Conservation (phyloP, 64 coral and sea anemone species). For the Pachyseris speciosa region DNA sequence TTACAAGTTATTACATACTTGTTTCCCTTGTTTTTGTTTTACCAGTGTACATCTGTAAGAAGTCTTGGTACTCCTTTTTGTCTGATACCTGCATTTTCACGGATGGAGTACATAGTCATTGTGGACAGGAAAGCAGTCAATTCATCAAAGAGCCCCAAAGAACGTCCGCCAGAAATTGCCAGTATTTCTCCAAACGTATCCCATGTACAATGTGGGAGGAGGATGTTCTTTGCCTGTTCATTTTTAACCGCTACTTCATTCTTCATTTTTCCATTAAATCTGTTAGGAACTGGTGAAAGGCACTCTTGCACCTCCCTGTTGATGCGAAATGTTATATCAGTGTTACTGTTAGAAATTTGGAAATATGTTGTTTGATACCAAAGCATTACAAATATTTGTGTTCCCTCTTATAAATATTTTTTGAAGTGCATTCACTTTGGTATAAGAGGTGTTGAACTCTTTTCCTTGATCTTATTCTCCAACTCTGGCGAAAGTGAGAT, state of each 20-base stretch:
- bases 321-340: no score
- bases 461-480: no score
- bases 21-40: background rate
- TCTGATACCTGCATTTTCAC: constrained; percentile 49
- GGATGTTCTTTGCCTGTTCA: background rate
- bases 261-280: background rate
- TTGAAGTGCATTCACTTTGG: no score
- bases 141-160: constrained; percentile 61
- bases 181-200: constrained; percentile 66
- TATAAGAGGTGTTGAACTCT: no score
- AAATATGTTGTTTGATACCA: no score
- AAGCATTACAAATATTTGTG: no score
- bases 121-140: constrained; percentile 24
- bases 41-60: constrained; percentile 15
- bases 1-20: background rate
- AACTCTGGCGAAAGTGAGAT: no score
- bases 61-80: constrained; percentile 62
- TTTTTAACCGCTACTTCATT: background rate
- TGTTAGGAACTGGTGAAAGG: background rate
- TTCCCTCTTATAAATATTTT: no score
- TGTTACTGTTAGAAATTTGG: no score
- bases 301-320: constrained; percentile 34
- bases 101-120: constrained; percentile 69
- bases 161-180: background rate
- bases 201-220: constrained; percentile 55